A percentile compares a stretch with the other conserved stretches of the same genome.
These are phyloP conservation scores for Andrena haemorrhoa DNA, from an alignment of 2,888 invertebrate genomes.

Conservation along the genomic window DNA sequence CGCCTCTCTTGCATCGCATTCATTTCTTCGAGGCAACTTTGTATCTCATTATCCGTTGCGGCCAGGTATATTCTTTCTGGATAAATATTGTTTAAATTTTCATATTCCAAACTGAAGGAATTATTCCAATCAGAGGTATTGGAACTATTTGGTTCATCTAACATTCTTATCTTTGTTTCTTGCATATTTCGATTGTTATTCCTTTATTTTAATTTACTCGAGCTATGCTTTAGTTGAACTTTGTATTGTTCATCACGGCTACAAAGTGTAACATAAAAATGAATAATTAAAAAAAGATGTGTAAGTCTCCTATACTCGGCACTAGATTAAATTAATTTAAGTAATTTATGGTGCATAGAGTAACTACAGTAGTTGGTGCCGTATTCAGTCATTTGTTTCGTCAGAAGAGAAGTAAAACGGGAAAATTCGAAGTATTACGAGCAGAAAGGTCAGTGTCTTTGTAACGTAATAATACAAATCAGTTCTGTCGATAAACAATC, in stretches of 20 bases:
- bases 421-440: background rate
- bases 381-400: too few species aligned
- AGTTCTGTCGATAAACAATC: too few species aligned
- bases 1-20: background rate
- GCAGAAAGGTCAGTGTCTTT: background rate
- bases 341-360: too few species aligned
- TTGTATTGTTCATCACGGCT: conserved; percentile 9
- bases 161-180: background rate
- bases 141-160: background rate
- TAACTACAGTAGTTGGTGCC: too few species aligned
- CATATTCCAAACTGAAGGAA: background rate
- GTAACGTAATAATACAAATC: background rate
- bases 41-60: background rate
- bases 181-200: background rate
- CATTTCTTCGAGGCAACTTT: background rate
- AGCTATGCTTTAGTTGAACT: background rate
- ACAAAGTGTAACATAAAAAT: conserved; percentile 16
- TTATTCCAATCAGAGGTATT: background rate
- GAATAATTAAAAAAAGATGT: conserved; percentile 1
- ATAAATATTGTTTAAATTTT: background rate
- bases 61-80: conserved; percentile 6
- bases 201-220: background rate
- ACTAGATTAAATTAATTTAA: conserved; percentile 3
- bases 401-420: background rate
- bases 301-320: background rate